Conservation (phyloP, 1,140 invertebrate genomes). For the Polypedilum pembai region DNA sequence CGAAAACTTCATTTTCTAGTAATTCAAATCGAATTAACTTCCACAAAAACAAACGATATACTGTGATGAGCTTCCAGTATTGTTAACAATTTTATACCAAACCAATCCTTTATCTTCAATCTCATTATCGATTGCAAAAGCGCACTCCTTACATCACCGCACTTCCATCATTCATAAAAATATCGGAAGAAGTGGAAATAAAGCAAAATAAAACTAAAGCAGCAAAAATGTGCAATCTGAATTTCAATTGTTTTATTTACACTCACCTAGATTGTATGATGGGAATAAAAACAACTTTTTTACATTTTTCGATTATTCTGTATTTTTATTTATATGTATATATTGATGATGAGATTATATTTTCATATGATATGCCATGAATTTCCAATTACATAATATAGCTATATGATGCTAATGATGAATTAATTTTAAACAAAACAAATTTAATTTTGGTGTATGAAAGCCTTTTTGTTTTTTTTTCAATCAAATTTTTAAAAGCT, state of each 20-base stretch:
- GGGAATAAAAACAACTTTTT: background rate
- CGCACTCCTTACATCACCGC: background rate
- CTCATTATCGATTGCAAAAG: background rate
- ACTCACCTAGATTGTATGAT: background rate
- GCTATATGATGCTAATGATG: background rate
- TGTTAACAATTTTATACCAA: background rate
- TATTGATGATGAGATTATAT: background rate
- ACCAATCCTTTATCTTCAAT: background rate
- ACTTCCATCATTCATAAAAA: background rate
- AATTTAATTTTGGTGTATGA: conserved; percentile 10
- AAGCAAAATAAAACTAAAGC: background rate
- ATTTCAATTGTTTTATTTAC: background rate
- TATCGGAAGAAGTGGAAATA: background rate
- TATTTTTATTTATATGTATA: background rate
- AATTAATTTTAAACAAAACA: background rate
- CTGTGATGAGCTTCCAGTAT: background rate
- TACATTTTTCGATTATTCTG: background rate
- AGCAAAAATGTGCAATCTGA: background rate
- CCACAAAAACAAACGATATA: background rate
- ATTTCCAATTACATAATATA: background rate
- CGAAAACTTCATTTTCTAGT: background rate
- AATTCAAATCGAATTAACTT: background rate
- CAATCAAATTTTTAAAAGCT: background rate
- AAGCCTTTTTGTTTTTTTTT: background rate
- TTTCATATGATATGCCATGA: conserved; percentile 8